These are phyloP conservation scores for Tolmerus cingulatus DNA, from an alignment of 2,888 invertebrate genomes.

Conservation along the genomic window DNA sequence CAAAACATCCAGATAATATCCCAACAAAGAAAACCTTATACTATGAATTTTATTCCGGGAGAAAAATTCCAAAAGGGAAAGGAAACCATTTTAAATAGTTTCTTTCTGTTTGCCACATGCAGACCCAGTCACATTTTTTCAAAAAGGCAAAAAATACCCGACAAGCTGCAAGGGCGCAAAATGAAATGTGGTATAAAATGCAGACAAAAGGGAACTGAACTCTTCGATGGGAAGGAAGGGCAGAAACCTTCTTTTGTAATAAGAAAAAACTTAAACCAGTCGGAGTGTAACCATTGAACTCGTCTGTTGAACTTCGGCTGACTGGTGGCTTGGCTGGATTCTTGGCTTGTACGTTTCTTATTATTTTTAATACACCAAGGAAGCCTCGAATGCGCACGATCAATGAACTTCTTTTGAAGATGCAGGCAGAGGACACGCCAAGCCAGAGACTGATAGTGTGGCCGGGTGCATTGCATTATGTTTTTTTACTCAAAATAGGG, in stretches of 20 bases:
- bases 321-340: not conserved
- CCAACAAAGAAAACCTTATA: not conserved
- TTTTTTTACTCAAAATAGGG: not conserved
- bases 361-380: not conserved
- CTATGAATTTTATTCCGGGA: not conserved
- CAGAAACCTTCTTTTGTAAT: constrained; percentile 22
- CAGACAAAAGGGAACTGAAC: constrained; percentile 35
- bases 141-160: not conserved
- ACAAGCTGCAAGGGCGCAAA: constrained; percentile 17
- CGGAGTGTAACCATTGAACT: constrained; percentile 24
- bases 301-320: not conserved
- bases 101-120: not conserved
- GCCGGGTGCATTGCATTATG: not conserved
- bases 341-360: not conserved
- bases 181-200: not conserved
- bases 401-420: constrained; percentile 22
- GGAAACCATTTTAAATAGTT: not conserved
- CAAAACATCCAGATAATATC: not conserved
- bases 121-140: not conserved
- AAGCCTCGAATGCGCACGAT: not conserved
- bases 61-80: not conserved
- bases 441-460: not conserved
- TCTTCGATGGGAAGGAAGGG: constrained; percentile 21
- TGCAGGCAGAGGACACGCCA: not conserved
- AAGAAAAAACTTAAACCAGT: constrained; percentile 11